These are phyloP conservation scores for Karalla daura DNA, from an alignment of 2,797 vertebrate species.

Conservation along the genomic window DNA sequence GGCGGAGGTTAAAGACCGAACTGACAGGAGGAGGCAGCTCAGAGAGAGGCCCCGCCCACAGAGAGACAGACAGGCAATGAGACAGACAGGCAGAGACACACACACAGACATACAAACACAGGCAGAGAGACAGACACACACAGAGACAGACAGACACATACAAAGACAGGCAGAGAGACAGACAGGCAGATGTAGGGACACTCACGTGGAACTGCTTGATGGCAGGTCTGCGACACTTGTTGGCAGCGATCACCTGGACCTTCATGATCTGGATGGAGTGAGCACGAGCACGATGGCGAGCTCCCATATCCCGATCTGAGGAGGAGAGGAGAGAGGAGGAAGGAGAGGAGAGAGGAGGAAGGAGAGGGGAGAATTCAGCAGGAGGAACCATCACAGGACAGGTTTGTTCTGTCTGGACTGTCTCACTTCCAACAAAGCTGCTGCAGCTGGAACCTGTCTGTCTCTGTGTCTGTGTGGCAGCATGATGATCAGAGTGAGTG, in stretches of 20 bases:
- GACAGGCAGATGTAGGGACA: constrained; percentile 36
- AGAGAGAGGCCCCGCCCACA: constrained; percentile 66
- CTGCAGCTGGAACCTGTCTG: too few species aligned
- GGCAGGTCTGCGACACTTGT: constrained; percentile 90
- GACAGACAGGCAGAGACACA: too few species aligned
- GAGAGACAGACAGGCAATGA: too few species aligned
- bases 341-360: background rate
- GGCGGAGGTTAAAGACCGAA: constrained; percentile 59
- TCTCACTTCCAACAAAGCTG: too few species aligned
- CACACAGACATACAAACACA: too few species aligned
- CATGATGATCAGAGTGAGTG: too few species aligned
- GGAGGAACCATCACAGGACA: too few species aligned
- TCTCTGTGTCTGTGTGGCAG: too few species aligned
- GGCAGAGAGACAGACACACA: too few species aligned
- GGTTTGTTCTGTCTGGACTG: too few species aligned
- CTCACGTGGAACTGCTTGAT: constrained; percentile 97
- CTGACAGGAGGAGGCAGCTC: constrained; percentile 48
- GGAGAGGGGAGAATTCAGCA: background rate
- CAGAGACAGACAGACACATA: too few species aligned
- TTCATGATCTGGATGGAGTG: constrained; percentile 99
- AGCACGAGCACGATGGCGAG: constrained; percentile 94
- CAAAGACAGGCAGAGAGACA: too few species aligned
- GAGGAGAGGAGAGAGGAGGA: background rate
- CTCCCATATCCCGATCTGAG: constrained; percentile 96
- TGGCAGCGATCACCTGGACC: constrained; percentile 93